A percentile compares a stretch with the other conserved stretches of the same genome.
Evolutionary conservation across 30 jellyfish, hydroid and myxozoan genomes (phyloP).

Genomic region (Chironex yamaguchii): DNA sequence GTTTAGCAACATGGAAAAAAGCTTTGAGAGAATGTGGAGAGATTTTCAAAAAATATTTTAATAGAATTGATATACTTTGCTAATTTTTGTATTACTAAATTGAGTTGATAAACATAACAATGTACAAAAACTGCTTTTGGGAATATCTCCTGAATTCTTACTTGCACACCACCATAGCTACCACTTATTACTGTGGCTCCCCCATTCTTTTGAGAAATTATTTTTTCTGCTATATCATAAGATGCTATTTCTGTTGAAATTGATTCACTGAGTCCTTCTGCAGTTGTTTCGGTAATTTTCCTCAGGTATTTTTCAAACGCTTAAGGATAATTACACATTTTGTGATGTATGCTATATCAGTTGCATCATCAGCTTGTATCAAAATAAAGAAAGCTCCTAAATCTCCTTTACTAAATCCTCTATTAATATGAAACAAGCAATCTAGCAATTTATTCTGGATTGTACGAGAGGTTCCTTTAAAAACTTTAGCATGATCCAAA

Average conservation of each 20-base stretch:
- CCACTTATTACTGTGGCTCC: conserved; percentile 62
- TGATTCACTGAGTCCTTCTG: conserved; percentile 9
- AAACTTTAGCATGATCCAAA: conserved; percentile 24
- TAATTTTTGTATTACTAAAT: conserved; percentile 29
- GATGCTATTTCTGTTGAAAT: conserved; percentile 20
- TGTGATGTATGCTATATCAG: conserved; percentile 35
- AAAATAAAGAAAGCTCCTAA: conserved; percentile 23
- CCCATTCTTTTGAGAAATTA: conserved; percentile 41
- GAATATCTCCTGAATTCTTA: background rate
- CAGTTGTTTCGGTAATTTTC: conserved; percentile 26
- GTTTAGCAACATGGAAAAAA: conserved; percentile 46
- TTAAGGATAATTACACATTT: conserved; percentile 55
- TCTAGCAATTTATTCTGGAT: conserved; percentile 58
- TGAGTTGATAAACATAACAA: conserved; percentile 65
- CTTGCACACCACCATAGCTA: conserved; percentile 34
- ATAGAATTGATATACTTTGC: too few relatives aligned
- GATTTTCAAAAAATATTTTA: too few relatives aligned
- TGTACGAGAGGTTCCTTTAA: conserved; percentile 61
- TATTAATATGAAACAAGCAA: conserved; percentile 14
- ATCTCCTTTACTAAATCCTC: conserved; percentile 4
- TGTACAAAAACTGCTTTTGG: conserved; percentile 55
- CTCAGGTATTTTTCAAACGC: background rate
- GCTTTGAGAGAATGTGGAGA: conserved; percentile 17
- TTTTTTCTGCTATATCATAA: conserved; percentile 6
- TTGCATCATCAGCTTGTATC: conserved; percentile 50